A percentile compares a stretch with the other conserved stretches of the same genome.
phyloP scores from a whole-genome alignment of 2,888 invertebrate genomes.

The Thymelicus acteon region DNA sequence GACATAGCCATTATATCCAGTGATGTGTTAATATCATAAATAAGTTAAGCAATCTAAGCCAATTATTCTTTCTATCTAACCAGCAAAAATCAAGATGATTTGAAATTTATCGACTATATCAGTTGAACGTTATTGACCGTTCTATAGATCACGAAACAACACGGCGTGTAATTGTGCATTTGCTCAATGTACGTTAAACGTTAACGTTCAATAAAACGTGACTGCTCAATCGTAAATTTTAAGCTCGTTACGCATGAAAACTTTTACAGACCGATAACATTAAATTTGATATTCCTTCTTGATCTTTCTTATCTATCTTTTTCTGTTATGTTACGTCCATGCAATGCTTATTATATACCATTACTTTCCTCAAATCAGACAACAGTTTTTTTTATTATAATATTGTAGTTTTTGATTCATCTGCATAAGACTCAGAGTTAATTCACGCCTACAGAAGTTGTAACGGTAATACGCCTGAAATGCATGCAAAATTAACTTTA shows the following conservation, averaged over 20 bases:
- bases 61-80: background rate
- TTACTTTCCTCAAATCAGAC: too few species aligned
- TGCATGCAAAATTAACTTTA: too few species aligned
- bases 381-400: too few species aligned
- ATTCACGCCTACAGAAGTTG: too few species aligned
- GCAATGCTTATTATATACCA: too few species aligned
- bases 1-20: too few species aligned
- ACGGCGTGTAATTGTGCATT: constrained; percentile 19
- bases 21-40: background rate
- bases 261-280: background rate
- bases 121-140: constrained; percentile 11
- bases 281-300: background rate
- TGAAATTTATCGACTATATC: background rate
- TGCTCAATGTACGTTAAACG: constrained; percentile 23
- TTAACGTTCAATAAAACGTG: constrained; percentile 26
- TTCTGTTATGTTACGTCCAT: background rate
- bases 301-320: background rate
- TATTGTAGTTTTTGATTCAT: too few species aligned
- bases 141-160: constrained; percentile 22
- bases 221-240: constrained; percentile 15
- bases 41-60: background rate
- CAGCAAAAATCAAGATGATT: background rate
- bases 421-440: too few species aligned
- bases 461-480: too few species aligned
- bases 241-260: background rate